Evolutionary conservation across 1,140 invertebrate species (phyloP).

Genomic region (Drosophila trapezifrons): DNA sequence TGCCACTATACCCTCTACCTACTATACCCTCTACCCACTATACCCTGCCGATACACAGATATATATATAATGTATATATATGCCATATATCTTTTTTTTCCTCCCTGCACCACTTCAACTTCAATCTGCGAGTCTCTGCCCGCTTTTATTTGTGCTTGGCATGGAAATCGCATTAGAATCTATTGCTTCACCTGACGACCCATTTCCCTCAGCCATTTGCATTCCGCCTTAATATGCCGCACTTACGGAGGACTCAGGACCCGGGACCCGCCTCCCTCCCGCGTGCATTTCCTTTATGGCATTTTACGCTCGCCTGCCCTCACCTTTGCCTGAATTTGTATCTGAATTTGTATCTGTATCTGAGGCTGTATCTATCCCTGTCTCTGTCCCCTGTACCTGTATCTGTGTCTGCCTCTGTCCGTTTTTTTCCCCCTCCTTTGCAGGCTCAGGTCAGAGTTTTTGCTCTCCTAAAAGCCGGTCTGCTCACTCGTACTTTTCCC

Average conservation of each 20-base stretch:
- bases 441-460: slow-evolving; percentile 11
- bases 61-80: slow-evolving; percentile 2
- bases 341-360: slow-evolving; percentile 2
- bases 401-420: slow-evolving; percentile 2
- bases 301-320: slow-evolving; percentile 50
- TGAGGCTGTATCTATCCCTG: slow-evolving; percentile 5
- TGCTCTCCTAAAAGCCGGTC: slow-evolving; percentile 22
- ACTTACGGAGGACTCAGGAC: slow-evolving; percentile 8
- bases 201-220: slow-evolving; percentile 34
- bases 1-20: too few relatives aligned
- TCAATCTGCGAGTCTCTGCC: background rate
- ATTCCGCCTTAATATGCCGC: slow-evolving; percentile 56
- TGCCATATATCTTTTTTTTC: slow-evolving; percentile 5
- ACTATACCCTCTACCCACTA: too few relatives aligned
- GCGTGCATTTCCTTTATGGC: slow-evolving; percentile 69
- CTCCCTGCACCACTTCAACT: slow-evolving; percentile 1
- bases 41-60: background rate
- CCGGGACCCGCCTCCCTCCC: background rate
- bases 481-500: slow-evolving; percentile 31
- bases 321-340: slow-evolving; percentile 20
- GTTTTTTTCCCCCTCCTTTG: background rate
- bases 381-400: background rate
- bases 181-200: slow-evolving; percentile 48
- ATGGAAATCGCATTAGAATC: slow-evolving; percentile 62
- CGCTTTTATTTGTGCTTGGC: slow-evolving; percentile 39